Evolutionary conservation across 2,888 invertebrate genomes (phyloP), one percentile per base, ranked within the genome.

Genomic region (Tillus elongatus): DNA sequence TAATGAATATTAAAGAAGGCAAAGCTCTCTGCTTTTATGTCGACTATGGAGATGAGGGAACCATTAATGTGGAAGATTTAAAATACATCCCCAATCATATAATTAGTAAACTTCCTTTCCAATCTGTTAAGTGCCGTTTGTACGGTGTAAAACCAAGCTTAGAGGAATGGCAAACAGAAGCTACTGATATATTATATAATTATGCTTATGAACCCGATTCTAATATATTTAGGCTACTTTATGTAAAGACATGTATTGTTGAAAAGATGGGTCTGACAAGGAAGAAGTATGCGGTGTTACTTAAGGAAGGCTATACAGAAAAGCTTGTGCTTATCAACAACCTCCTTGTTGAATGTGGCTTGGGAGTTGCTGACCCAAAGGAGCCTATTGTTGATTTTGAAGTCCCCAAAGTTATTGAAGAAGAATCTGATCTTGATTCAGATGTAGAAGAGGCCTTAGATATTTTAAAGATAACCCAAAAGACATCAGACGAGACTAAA

Each of bases 91-190:
- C 71, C 1, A 66, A 71, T 13, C 59, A 66, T 32, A 63, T 73
- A 14, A 64, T 75, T 14, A 60, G 55, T 2, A 66, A 66, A 50
- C 53, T 79, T 40, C 79, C 79, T 1, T 77, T 77, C 40, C 64
- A 64, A 69, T 74, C 75, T 2, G 77, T 80, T 24, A 75, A 77
- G 57, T 80, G 79, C 56, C 57, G 68, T 30, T 55, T 79, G 31
- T 53, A 69, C n/a, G 74, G 76, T 13, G 51, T 77, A 1, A 48
- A 57, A 42, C 72, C 77, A 0, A 50, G 57, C 1, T 62, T 64
- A 1, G 58, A 68, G 2, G 53, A 59, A 2, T 78, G 77, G 76
- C 58, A 67, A 1, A 69, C 69, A 15, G 70, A 70, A 30, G 68
- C 69, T 2, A 70, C 62, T 0, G 70, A 74, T 50, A 67, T 70